phyloP scores from a whole-genome alignment of 2,113 vertebrate genomes.

The Hyperoodon ampullatus region DNA sequence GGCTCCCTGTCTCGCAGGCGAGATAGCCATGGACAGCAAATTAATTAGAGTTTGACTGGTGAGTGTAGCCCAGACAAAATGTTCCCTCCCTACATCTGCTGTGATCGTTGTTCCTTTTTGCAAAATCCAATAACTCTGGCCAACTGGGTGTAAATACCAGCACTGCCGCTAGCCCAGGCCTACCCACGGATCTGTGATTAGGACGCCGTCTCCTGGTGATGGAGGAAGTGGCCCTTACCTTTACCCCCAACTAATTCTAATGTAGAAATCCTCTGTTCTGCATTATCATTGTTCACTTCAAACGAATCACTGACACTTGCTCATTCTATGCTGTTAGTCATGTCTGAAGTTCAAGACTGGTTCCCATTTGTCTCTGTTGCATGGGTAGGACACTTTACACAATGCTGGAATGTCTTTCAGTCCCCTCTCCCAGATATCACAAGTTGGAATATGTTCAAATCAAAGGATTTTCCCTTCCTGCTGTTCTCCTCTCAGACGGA shows the following conservation, averaged over 20 bases:
- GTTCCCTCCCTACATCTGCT: neutral
- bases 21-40: neutral
- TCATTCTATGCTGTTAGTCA: neutral
- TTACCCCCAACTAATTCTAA: neutral
- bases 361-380: neutral
- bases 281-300: neutral
- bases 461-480: neutral
- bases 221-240: no score
- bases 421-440: neutral
- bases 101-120: neutral
- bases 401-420: neutral
- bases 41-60: neutral
- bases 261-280: neutral
- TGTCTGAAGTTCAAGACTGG: neutral
- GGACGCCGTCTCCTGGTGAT: fast-evolving
- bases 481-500: neutral
- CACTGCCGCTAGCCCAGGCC: fast-evolving
- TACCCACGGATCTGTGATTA: neutral
- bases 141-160: neutral
- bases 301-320: neutral
- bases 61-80: no score
- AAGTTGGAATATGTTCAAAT: neutral
- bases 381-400: neutral
- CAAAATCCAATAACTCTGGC: neutral
- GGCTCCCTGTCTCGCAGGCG: neutral